These are phyloP conservation scores for Epicauta chinensis DNA, from an alignment of 1,140 invertebrate genomes.

Conservation along the genomic window DNA sequence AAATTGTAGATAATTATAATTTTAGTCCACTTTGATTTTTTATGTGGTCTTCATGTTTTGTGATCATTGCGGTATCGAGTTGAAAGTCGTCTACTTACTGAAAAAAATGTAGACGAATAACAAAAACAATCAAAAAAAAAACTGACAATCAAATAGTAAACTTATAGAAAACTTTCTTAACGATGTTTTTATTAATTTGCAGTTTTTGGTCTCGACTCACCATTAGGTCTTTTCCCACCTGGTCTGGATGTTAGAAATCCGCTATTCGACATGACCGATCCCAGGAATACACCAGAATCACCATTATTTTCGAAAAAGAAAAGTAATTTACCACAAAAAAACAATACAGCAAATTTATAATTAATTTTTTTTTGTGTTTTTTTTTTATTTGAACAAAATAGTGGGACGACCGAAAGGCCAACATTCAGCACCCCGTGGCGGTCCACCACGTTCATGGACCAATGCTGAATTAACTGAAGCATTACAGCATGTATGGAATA, in stretches of 20 bases:
- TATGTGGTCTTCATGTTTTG: too few relatives aligned
- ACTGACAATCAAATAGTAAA: neutral
- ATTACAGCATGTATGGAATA: constrained; percentile 85
- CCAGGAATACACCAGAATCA: constrained; percentile 51
- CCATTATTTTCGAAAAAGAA: constrained; percentile 61
- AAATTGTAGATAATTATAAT: too few relatives aligned
- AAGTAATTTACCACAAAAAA: too few relatives aligned
- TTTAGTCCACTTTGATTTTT: too few relatives aligned
- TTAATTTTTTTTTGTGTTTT: neutral
- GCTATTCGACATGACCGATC: constrained; percentile 62
- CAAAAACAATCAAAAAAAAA: neutral
- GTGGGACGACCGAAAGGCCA: constrained; percentile 75
- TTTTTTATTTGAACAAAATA: constrained; percentile 11
- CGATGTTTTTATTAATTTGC: constrained; percentile 36
- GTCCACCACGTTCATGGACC: constrained; percentile 83
- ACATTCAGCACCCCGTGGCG: constrained; percentile 80
- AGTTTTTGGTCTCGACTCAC: constrained; percentile 70
- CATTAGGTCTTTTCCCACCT: constrained; percentile 62
- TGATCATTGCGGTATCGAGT: too few relatives aligned
- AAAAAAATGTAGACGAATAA: too few relatives aligned
- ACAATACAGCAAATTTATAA: neutral
- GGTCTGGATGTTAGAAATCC: constrained; percentile 66
- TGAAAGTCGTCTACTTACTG: too few relatives aligned
- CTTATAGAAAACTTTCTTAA: neutral
- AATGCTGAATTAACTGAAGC: constrained; percentile 84